phyloP scores from a whole-genome alignment of 2,797 vertebrate genomes.

The Phaenicophaeus curvirostris region DNA sequence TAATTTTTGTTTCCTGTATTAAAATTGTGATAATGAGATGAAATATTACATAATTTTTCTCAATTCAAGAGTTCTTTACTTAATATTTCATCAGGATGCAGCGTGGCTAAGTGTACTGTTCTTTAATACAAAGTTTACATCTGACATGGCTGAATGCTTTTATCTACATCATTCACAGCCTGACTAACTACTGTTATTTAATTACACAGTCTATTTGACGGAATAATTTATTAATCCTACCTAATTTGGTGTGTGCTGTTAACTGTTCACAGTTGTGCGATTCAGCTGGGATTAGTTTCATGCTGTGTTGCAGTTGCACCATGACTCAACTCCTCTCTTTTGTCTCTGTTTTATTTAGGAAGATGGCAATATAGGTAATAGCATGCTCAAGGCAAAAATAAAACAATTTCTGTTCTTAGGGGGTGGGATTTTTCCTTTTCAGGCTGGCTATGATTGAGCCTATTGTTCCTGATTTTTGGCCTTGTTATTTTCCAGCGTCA shows the following conservation, averaged over 20 bases:
- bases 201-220: conserved; percentile 83
- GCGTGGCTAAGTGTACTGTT: not conserved
- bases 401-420: not conserved
- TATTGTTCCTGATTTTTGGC: not conserved
- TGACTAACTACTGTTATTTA: conserved; percentile 92
- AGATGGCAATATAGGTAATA: conserved; percentile 12
- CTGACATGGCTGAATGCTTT: conserved; percentile 75
- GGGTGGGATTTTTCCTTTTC: not conserved
- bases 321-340: conserved; percentile 33
- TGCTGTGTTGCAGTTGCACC: conserved; percentile 70
- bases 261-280: conserved; percentile 30
- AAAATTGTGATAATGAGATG: not conserved
- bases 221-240: conserved; percentile 84
- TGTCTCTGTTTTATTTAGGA: conserved; percentile 40
- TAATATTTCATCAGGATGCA: not conserved
- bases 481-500: not conserved
- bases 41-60: not conserved
- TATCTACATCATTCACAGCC: conserved; percentile 82
- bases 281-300: conserved; percentile 70
- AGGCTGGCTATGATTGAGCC: not conserved
- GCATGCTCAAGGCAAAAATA: not conserved
- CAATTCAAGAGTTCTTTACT: not conserved
- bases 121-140: conserved; percentile 60
- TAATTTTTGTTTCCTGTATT: not conserved
- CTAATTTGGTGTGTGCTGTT: conserved; percentile 77